Evolutionary conservation across 2,888 invertebrate genomes (phyloP), one percentile per base, ranked within the genome.

Genomic region (Agrenia bidenticulata): DNA sequence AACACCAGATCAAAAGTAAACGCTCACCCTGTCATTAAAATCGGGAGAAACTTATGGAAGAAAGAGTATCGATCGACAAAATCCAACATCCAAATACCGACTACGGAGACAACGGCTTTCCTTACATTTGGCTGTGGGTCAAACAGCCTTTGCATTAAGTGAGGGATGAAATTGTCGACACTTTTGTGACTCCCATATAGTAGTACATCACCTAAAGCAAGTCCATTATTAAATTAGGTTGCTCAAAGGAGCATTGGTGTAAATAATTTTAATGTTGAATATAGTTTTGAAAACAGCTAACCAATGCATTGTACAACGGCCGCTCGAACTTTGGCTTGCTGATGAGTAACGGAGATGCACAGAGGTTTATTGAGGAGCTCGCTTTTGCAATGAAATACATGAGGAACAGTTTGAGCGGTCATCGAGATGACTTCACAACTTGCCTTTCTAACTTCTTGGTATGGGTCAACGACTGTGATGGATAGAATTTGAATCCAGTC

Each of bases 21-120:
- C 32, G 21, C 21, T 78, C 81, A 88, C 87, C 93, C 89, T 50
- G 93, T 92, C 39, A 96, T 81, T 2, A 94, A 81, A 13, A 95
- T 80, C 0, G 96, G 95, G 73, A 96, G 83, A 77, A 95, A 84
- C 74, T 89, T 88, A 78, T 89, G 87, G 83, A 92, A 94, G 81
- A 87, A 94, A 0, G 94, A 94, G 79, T 96, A 96, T 74, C 95
- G 83, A 79, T 96, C 94, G 59, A 84, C 84, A 63, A 94, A 85
- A 61, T 86, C 84, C 26, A 90, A 78, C 79, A 94, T 82, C 90
- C 93, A 90, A 51, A 84, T 82, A 2, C 90, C 89, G 0, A 91
- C 88, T 75, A 90, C 88, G 76, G 85, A 81, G 0, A 89, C 87
- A 2, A 93, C 89, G 73, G 90, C 89, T 72, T 79, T 81, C 53